Evolutionary conservation across 2,113 vertebrate species (phyloP).

Genomic region (Eidolon helvum): DNA sequence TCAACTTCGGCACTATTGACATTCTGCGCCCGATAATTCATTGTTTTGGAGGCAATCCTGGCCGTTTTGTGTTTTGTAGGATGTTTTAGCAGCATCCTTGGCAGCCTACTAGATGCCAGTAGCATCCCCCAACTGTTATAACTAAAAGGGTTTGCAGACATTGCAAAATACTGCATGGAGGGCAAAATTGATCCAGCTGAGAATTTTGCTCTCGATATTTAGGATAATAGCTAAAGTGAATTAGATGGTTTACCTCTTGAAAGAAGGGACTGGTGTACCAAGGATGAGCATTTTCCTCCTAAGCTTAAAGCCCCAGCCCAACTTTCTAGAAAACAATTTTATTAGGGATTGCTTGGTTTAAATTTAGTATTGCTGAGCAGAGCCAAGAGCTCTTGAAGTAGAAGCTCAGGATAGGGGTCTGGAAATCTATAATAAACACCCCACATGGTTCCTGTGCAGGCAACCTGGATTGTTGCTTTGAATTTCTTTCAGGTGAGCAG

Average conservation of each 20-base stretch:
- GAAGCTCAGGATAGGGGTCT: neutral
- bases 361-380: neutral
- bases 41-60: neutral
- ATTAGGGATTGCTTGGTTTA: neutral
- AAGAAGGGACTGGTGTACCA: neutral
- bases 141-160: neutral
- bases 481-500: neutral
- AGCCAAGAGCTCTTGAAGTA: neutral
- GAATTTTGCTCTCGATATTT: neutral
- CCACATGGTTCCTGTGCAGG: neutral
- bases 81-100: neutral
- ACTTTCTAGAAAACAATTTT: conserved; percentile 1
- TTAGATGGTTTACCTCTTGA: neutral
- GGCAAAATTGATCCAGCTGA: neutral
- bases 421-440: neutral
- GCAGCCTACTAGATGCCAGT: neutral
- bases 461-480: neutral
- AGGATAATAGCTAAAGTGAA: neutral
- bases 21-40: neutral
- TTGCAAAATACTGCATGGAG: neutral
- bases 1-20: neutral
- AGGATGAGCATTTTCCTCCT: neutral
- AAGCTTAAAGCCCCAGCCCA: neutral
- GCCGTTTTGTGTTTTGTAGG: neutral
- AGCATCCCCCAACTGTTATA: neutral